These are phyloP conservation scores for Ischnus inquisitorius DNA, from an alignment of 2,888 invertebrate species.

Conservation along the genomic window DNA sequence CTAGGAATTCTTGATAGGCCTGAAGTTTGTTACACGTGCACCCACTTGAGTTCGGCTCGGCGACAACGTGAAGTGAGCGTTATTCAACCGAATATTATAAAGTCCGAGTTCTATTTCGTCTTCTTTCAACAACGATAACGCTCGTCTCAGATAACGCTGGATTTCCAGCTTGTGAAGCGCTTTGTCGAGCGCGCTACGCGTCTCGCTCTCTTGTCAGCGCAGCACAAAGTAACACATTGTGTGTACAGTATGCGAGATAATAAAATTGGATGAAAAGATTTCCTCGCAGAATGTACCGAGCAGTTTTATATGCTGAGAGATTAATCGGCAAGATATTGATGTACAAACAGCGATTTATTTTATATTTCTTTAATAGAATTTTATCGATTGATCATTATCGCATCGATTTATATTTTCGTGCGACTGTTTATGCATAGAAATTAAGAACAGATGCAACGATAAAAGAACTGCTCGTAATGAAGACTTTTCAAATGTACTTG, in stretches of 20 bases:
- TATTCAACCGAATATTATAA: constrained; percentile 20
- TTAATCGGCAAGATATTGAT: neutral
- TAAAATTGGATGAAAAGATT: constrained; percentile 6
- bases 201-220: constrained; percentile 1
- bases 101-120: constrained; percentile 5
- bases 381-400: constrained; percentile 14
- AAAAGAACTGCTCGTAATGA: neutral
- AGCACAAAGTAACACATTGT: neutral
- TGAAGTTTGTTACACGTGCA: constrained; percentile 67
- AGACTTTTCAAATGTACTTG: neutral
- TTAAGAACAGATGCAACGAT: neutral
- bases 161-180: constrained; percentile 9
- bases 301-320: neutral
- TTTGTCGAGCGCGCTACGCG: neutral
- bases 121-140: constrained; percentile 15
- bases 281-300: constrained; percentile 2
- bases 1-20: constrained; percentile 25
- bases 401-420: neutral
- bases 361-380: neutral
- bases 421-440: neutral
- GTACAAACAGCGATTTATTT: neutral
- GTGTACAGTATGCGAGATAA: constrained; percentile 30
- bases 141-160: constrained; percentile 19
- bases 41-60: constrained; percentile 34
- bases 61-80: constrained; percentile 56